Conservation (phyloP, 1,140 invertebrate genomes). For the Drosophila sucinea region DNA sequence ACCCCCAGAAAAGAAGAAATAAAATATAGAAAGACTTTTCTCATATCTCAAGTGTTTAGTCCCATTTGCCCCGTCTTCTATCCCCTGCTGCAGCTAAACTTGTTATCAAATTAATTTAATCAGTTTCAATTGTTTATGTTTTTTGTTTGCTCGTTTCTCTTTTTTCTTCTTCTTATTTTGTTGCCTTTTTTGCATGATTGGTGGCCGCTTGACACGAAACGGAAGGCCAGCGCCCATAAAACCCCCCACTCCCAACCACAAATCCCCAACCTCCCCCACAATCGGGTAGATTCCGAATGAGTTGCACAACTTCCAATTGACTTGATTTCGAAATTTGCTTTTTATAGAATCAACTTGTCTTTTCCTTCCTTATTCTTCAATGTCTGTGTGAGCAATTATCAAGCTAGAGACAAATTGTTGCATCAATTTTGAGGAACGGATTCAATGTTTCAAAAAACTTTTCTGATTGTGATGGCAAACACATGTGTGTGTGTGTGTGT, state of each 20-base stretch:
- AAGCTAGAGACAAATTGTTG: slow-evolving; percentile 65
- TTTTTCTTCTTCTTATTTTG: slow-evolving; percentile 27
- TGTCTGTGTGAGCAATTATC: slow-evolving; percentile 36
- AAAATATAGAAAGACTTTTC: slow-evolving; percentile 11
- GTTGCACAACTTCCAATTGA: slow-evolving; percentile 65
- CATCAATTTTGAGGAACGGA: slow-evolving; percentile 49
- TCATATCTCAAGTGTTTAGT: slow-evolving; percentile 67
- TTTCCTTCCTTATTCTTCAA: slow-evolving; percentile 15
- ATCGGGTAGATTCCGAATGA: slow-evolving; percentile 15
- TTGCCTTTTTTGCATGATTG: slow-evolving; percentile 68
- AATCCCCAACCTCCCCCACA: not conserved
- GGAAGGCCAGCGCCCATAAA: slow-evolving; percentile 34
- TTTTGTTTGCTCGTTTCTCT: slow-evolving; percentile 4
- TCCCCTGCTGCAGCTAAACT: slow-evolving; percentile 37
- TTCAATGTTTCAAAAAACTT: slow-evolving; percentile 32
- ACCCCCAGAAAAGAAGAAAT: slow-evolving; percentile 36
- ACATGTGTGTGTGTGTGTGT: slow-evolving; percentile 31
- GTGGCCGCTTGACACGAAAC: slow-evolving; percentile 67
- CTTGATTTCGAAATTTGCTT: slow-evolving; percentile 43
- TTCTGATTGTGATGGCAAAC: slow-evolving; percentile 31
- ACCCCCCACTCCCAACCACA: not conserved
- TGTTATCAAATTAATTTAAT: slow-evolving; percentile 79
- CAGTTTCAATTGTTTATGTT: slow-evolving; percentile 80
- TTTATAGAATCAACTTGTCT: slow-evolving; percentile 28
- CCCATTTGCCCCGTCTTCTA: not conserved